These are phyloP conservation scores for Micromesistius poutassou DNA, from an alignment of 2,797 vertebrate species.

Conservation along the genomic window DNA sequence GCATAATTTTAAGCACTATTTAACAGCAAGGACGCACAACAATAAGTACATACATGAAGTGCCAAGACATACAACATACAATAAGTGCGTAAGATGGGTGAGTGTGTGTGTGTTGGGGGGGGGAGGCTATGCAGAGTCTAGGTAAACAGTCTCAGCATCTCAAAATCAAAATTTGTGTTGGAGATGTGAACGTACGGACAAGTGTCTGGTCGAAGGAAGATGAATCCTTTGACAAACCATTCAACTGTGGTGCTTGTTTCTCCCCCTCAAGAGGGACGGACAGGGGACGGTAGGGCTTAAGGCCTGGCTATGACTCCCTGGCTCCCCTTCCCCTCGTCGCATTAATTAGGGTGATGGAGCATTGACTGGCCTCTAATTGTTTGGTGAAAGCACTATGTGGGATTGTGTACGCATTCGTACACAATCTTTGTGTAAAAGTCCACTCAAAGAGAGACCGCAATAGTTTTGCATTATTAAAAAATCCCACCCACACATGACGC, in stretches of 20 bases:
- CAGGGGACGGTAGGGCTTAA: neutral
- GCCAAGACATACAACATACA: no score
- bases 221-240: neutral
- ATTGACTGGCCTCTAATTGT: neutral
- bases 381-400: neutral
- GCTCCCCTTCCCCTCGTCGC: neutral
- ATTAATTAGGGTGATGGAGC: neutral
- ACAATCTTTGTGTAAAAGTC: no score
- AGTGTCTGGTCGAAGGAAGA: slow-evolving; percentile 1
- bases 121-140: no score
- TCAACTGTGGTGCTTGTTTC: neutral
- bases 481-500: neutral
- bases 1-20: no score
- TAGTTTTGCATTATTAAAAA: neutral
- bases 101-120: no score
- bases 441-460: neutral
- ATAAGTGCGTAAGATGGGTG: no score
- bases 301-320: neutral
- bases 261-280: neutral
- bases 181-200: neutral
- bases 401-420: neutral
- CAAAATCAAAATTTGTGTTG: neutral
- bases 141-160: neutral
- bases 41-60: no score
- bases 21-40: no score